Conservation (phyloP, 1,140 invertebrate species). For the Bombus confusus region DNA sequence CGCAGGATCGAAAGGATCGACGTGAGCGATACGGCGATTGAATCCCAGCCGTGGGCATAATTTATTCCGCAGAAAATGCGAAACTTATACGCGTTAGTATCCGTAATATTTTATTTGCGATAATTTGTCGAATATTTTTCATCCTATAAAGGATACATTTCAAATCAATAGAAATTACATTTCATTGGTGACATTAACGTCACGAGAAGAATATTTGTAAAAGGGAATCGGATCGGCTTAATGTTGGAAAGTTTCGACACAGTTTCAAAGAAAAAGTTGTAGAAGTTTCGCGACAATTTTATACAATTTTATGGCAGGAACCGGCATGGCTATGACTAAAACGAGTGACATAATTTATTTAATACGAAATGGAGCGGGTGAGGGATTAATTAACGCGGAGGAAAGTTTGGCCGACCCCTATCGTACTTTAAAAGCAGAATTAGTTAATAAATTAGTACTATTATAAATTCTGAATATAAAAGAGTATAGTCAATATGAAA, state of each 20-base stretch:
- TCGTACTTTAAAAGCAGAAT: not conserved
- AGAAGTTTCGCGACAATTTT: not conserved
- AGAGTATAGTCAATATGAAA: not conserved
- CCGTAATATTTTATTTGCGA: not conserved
- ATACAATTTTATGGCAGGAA: not conserved
- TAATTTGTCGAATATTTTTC: not conserved
- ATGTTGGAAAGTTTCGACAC: not conserved
- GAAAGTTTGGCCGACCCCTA: not conserved
- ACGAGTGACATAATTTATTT: not conserved
- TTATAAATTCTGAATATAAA: not conserved
- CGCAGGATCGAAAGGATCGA: slow-evolving; percentile 7
- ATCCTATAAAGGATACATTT: not conserved
- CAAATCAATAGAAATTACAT: not conserved
- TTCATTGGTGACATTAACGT: not conserved
- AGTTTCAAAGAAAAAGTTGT: not conserved
- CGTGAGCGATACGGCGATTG: not conserved
- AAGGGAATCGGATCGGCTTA: not conserved
- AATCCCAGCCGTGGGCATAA: not conserved
- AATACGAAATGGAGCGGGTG: not conserved
- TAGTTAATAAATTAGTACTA: not conserved
- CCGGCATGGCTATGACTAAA: not conserved
- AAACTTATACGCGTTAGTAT: not conserved
- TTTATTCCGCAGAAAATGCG: not conserved
- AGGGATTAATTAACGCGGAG: not conserved
- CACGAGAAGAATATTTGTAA: not conserved